phyloP scores from a whole-genome alignment of 2,113 vertebrate species.

The Gorsachius goisagi region DNA sequence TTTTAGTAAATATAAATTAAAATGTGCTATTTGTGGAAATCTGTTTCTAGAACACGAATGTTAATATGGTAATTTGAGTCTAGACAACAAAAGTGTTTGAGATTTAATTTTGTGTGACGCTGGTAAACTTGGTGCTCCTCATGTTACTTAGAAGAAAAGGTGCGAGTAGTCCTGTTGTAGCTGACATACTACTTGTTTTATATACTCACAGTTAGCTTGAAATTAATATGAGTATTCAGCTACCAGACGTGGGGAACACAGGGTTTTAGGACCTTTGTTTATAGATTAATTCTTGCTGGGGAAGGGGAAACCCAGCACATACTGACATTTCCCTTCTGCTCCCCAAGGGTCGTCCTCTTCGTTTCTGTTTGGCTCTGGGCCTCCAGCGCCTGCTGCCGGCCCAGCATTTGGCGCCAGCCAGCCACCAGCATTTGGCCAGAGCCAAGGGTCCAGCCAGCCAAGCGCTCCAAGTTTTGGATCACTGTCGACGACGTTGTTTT shows the following conservation, averaged over 20 bases:
- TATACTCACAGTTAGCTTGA: not conserved
- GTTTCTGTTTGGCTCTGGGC: slow-evolving; percentile 81
- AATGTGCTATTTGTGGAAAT: not conserved
- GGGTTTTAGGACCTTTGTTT: not conserved
- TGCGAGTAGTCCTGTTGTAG: not conserved
- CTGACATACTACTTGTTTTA: not conserved
- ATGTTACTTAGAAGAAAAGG: not conserved
- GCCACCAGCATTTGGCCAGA: slow-evolving; percentile 84
- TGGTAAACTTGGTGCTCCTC: not conserved
- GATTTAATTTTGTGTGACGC: not conserved
- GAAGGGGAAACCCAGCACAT: accelerated
- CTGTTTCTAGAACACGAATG: not conserved
- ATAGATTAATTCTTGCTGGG: not conserved
- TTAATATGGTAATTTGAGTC: not conserved
- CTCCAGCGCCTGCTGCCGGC: slow-evolving; percentile 54
- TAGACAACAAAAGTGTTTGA: not conserved
- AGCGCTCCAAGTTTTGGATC: slow-evolving; percentile 81
- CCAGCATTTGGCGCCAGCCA: slow-evolving; percentile 82
- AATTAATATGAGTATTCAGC: not conserved
- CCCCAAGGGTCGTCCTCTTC: slow-evolving; percentile 68
- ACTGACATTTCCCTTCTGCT: not conserved
- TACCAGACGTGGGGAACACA: not conserved
- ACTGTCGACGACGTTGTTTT: slow-evolving; percentile 73
- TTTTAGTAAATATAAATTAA: not conserved
- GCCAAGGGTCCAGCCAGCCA: slow-evolving; percentile 72